Evolutionary conservation across 1,140 invertebrate genomes (phyloP), one percentile per base, ranked within the genome.

Genomic region (Tribolium madens): DNA sequence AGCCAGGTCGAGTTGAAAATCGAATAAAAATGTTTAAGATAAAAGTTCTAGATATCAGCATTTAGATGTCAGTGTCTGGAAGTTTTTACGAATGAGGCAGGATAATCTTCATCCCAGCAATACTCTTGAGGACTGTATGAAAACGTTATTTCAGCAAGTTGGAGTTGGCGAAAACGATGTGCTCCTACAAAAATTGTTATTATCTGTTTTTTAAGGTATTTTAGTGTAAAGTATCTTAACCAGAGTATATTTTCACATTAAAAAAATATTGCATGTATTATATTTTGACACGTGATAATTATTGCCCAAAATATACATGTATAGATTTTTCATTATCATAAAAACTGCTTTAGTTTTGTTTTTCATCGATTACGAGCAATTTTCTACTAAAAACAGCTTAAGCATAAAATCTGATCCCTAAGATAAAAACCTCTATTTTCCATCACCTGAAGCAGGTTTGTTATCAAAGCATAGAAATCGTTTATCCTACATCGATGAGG

Each of bases 1-100:
- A 64, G 57, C 57, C 31, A 33, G 57, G 57, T 64, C 57, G 57
- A 64, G 21, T 64, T 33, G 10, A n/a, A 33, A 64, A 64, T 64
- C 57, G 26, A 64, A 64, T 64, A 64, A 64, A 64, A 64, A 64
- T 64, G 57, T 64, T 64, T 64, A 64, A 64, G 57, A 64, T 64
- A 64, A 64, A 64, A 64, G 21, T 64, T 64, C 10, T 13, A 26
- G 26, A 33, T 64, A 64, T 64, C 57, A 64, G 57, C 57, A 64
- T 64, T 64, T 64, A 64, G 57, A 64, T 64, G 26, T 33, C 57
- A 64, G 57, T 57, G 52, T 64, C 57, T 31, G n/a, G 12, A 64
- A 64, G 57, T 64, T 64, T 64, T 31, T 33, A 33, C 21, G 57
- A 64, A 64, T 64, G 21, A n/a, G 26, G n/a, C 3, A 21, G 57